phyloP scores from a whole-genome alignment of 2,113 vertebrate genomes.

The Bombycilla garrulus region DNA sequence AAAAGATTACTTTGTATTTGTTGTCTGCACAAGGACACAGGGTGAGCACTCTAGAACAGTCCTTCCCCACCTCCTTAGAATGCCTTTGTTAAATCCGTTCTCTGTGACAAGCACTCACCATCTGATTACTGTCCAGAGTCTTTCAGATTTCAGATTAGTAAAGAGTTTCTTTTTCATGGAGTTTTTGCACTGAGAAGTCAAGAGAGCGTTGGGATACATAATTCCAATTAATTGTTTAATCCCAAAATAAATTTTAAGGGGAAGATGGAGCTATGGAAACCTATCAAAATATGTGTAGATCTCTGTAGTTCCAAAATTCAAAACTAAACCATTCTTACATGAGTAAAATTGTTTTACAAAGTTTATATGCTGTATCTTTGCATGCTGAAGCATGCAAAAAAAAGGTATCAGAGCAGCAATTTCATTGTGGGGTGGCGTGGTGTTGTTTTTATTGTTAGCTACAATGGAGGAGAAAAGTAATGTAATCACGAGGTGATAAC shows the following conservation, averaged over 20 bases:
- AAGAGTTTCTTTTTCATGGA: neutral
- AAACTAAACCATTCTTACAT: neutral
- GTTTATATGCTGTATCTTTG: neutral
- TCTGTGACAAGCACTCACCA: neutral
- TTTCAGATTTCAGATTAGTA: neutral
- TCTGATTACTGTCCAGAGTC: neutral
- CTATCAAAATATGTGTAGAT: neutral
- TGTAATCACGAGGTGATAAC: neutral
- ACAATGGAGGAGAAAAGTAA: neutral
- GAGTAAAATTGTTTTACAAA: neutral
- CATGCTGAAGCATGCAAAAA: neutral
- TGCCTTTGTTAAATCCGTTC: neutral
- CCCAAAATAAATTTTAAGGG: neutral
- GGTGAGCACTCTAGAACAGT: neutral
- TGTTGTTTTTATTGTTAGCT: neutral
- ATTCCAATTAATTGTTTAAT: neutral
- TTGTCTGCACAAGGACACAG: neutral
- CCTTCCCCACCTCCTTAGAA: neutral
- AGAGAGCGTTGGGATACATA: neutral
- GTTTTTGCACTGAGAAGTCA: neutral
- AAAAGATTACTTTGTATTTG: neutral
- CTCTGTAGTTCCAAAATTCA: neutral
- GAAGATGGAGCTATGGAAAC: neutral
- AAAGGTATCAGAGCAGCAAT: neutral
- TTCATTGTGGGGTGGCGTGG: neutral